Conservation (phyloP, 35 echinoderm and acorn worm genomes). For the Lytechinus pictus region DNA sequence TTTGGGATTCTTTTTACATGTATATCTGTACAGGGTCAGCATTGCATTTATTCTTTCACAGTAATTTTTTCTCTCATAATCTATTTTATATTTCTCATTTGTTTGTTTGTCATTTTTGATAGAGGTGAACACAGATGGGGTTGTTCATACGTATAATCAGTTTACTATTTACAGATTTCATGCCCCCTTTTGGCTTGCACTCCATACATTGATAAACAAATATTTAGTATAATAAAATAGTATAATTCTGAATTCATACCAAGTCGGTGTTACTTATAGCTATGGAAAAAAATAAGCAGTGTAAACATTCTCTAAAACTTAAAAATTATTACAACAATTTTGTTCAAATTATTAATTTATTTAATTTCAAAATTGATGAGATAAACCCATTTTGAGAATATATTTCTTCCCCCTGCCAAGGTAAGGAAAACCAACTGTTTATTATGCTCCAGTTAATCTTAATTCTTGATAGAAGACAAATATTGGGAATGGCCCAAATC, state of each 20-base stretch:
- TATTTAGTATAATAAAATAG: no score
- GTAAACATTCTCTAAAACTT: no score
- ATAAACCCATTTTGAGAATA: not conserved
- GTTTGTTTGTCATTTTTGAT: slow-evolving; percentile 8
- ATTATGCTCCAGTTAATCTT: not conserved
- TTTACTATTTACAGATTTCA: no score
- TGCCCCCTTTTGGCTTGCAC: not conserved
- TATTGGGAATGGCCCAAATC: not conserved
- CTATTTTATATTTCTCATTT: not conserved
- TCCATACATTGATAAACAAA: not conserved
- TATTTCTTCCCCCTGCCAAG: not conserved
- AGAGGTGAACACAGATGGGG: not conserved
- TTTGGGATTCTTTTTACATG: not conserved
- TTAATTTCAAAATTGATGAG: not conserved
- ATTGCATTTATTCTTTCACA: slow-evolving; percentile 6
- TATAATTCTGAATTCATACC: no score
- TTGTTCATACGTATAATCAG: not conserved
- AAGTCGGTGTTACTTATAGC: no score
- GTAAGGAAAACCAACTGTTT: not conserved
- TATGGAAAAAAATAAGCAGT: no score
- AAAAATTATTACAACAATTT: not conserved
- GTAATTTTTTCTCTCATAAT: slow-evolving; percentile 15
- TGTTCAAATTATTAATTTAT: not conserved
- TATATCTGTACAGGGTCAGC: slow-evolving; percentile 17
- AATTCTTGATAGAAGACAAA: not conserved